Conservation (phyloP, 2,888 invertebrate species). For the Drosophila bunnanda region DNA sequence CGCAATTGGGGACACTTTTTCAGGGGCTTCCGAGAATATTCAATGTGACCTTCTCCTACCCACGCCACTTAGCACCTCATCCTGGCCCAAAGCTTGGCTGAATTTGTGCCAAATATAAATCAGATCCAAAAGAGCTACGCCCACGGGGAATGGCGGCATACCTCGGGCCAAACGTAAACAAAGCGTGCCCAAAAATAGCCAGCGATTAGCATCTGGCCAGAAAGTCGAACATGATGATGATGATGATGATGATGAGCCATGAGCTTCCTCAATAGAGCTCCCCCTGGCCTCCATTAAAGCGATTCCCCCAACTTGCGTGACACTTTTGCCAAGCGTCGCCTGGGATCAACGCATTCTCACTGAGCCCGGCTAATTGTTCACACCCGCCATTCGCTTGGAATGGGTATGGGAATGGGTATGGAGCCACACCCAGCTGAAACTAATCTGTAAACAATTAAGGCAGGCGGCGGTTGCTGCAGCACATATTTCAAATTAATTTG, state of each 20-base stretch:
- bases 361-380: conserved; percentile 68
- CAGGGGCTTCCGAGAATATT: conserved; percentile 7
- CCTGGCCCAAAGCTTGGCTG: conserved; percentile 33
- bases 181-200: conserved; percentile 75
- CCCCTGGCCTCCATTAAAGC: not conserved
- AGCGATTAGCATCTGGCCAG: conserved; percentile 64
- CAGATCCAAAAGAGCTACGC: conserved; percentile 37
- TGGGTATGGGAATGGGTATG: not conserved
- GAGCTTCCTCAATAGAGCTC: conserved; percentile 2
- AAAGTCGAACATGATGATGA: conserved; percentile 64
- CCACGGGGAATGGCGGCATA: conserved; percentile 27
- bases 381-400: conserved; percentile 55
- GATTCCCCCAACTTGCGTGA: conserved; percentile 61
- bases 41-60: conserved; percentile 6
- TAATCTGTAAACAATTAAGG: conserved; percentile 75
- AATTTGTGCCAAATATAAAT: conserved; percentile 33
- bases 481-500: conserved; percentile 66
- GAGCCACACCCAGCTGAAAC: conserved; percentile 71
- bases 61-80: conserved; percentile 26
- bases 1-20: conserved; percentile 51
- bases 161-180: conserved; percentile 53
- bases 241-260: conserved; percentile 67
- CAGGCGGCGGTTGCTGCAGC: conserved; percentile 42
- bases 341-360: conserved; percentile 42
- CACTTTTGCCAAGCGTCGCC: conserved; percentile 64